These are phyloP conservation scores for Chiridota heheva DNA, from an alignment of 35 echinoderm and acorn worm genomes.

Conservation along the genomic window DNA sequence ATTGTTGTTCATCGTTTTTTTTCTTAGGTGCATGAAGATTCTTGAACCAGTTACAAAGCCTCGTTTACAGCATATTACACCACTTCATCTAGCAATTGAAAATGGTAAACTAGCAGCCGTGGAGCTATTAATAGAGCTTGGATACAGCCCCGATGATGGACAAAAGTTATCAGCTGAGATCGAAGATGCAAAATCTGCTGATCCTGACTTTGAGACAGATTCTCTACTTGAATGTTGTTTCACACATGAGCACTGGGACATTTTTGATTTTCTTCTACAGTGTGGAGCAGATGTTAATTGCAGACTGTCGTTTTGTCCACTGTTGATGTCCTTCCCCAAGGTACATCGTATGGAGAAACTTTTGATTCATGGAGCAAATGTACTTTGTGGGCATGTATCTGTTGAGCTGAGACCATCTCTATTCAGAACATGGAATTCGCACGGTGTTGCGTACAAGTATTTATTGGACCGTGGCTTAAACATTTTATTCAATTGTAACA, in stretches of 20 bases:
- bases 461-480: no score
- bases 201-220: conserved; percentile 13
- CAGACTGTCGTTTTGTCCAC: conserved; percentile 15
- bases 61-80: conserved; percentile 29
- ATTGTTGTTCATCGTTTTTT: background rate
- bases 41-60: conserved; percentile 29
- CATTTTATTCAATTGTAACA: no score
- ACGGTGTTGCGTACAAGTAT: no score
- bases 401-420: no score
- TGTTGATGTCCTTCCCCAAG: conserved; percentile 40
- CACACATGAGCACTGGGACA: conserved; percentile 5
- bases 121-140: conserved; percentile 20
- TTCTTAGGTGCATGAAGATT: conserved; percentile 40
- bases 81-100: conserved; percentile 30
- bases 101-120: conserved; percentile 43
- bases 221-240: conserved; percentile 22
- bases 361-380: conserved; percentile 20
- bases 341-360: conserved; percentile 22
- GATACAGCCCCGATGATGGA: conserved; percentile 19
- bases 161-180: background rate
- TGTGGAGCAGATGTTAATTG: conserved; percentile 12
- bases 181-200: background rate
- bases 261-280: conserved; percentile 8
- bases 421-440: no score
- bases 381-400: conserved; percentile 40